phyloP scores from a whole-genome alignment of 92 coral and sea anemone species.

The Epizoanthus ramosus region DNA sequence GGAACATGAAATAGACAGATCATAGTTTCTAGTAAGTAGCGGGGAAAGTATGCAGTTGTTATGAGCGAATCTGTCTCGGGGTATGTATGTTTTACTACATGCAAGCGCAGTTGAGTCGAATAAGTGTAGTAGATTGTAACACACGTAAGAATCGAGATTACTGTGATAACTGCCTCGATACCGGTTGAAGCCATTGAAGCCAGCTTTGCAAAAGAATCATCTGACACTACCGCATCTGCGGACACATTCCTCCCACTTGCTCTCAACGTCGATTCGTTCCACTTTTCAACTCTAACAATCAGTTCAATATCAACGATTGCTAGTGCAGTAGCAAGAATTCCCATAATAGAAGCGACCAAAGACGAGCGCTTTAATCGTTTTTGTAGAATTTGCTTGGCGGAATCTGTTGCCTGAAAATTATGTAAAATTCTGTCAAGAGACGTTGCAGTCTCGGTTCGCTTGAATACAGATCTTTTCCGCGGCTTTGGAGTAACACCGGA shows the following conservation, averaged over 20 bases:
- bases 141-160: conserved; percentile 78
- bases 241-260: conserved; percentile 38
- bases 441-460: conserved; percentile 3
- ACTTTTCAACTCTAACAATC: conserved; percentile 49
- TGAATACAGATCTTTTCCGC: conserved; percentile 30
- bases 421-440: conserved; percentile 76
- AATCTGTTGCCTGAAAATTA: conserved; percentile 73
- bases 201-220: conserved; percentile 49
- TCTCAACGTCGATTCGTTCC: conserved; percentile 15
- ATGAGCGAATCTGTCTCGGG: conserved; percentile 83
- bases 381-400: conserved; percentile 78
- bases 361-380: conserved; percentile 76
- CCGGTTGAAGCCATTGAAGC: conserved; percentile 56
- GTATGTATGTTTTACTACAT: conserved; percentile 81
- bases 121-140: conserved; percentile 74
- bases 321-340: conserved; percentile 62
- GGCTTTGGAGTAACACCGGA: not conserved
- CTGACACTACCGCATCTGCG: conserved; percentile 31
- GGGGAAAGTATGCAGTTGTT: conserved; percentile 68
- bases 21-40: conserved; percentile 66
- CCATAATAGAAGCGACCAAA: conserved; percentile 70
- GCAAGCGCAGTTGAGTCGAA: conserved; percentile 70
- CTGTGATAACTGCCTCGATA: conserved; percentile 67
- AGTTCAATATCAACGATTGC: conserved; percentile 86
- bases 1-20: conserved; percentile 89